Conservation (phyloP, 2,113 vertebrate species). For the Thunnus thynnus region DNA sequence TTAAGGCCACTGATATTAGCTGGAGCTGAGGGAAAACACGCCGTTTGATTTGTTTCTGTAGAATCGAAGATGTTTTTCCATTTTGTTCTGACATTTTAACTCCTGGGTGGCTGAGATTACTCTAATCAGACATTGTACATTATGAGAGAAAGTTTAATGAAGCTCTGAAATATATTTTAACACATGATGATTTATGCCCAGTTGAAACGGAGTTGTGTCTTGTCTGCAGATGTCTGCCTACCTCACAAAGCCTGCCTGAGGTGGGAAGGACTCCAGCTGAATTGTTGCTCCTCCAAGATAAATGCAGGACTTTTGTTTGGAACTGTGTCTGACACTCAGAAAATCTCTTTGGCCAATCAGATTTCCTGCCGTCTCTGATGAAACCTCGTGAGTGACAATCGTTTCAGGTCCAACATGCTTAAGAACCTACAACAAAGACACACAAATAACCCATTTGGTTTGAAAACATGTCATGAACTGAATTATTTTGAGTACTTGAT, state of each 20-base stretch:
- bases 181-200: background rate
- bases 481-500: too few relatives aligned
- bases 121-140: background rate
- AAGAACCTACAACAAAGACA: slow-evolving; percentile 80
- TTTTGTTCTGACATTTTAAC: background rate
- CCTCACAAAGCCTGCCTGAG: slow-evolving; percentile 86
- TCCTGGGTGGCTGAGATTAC: background rate
- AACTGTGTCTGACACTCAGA: slow-evolving; percentile 84
- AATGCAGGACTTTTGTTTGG: slow-evolving; percentile 71
- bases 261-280: slow-evolving; percentile 75
- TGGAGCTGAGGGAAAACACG: background rate
- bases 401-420: slow-evolving; percentile 80
- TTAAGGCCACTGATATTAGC: slow-evolving; percentile 11
- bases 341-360: slow-evolving; percentile 89
- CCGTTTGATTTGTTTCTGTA: background rate
- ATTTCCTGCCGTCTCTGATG: slow-evolving; percentile 79
- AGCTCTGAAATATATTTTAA: background rate
- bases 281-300: slow-evolving; percentile 85
- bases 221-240: slow-evolving; percentile 46
- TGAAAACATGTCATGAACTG: background rate
- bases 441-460: background rate
- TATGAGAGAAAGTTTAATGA: background rate
- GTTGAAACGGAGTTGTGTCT: background rate
- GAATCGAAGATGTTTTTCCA: background rate
- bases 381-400: slow-evolving; percentile 86